Conservation (phyloP, 2,888 invertebrate genomes). For the Morpho achilles region DNA sequence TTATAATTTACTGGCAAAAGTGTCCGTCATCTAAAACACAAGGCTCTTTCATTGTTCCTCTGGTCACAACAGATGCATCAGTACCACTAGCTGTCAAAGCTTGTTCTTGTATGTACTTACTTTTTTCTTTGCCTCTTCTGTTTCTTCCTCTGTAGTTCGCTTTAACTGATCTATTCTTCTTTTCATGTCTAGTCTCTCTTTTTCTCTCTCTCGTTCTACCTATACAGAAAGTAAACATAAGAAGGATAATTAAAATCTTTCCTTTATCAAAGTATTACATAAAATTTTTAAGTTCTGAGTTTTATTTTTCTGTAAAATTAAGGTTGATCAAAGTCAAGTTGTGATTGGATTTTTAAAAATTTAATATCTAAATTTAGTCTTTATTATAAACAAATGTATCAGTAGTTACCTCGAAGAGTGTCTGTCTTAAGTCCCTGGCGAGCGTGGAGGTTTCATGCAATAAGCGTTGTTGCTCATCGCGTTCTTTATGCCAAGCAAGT, state of each 20-base stretch:
- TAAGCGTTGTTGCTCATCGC: constrained; percentile 94
- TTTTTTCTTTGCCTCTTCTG: constrained; percentile 92
- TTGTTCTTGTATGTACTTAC: constrained; percentile 44
- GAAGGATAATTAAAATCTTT: background rate
- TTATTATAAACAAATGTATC: too few species aligned
- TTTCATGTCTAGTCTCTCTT: constrained; percentile 92
- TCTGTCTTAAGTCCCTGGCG: constrained; percentile 91
- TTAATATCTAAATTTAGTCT: too few species aligned
- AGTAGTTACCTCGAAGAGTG: constrained; percentile 84
- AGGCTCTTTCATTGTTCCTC: too few species aligned
- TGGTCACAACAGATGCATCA: too few species aligned
- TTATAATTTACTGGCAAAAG: too few species aligned
- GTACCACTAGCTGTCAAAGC: too few species aligned
- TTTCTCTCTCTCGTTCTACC: constrained; percentile 93
- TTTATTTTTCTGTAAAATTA: too few species aligned
- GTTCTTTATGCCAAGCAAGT: constrained; percentile 95
- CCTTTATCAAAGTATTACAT: too few species aligned
- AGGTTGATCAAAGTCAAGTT: too few species aligned
- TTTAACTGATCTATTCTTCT: constrained; percentile 91
- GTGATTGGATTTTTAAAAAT: too few species aligned
- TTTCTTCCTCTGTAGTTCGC: constrained; percentile 91
- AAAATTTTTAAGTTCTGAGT: too few species aligned
- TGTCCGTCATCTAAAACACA: too few species aligned
- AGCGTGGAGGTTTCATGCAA: constrained; percentile 94
- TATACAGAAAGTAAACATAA: constrained; percentile 35